A percentile compares a stretch with the other conserved stretches of the same genome.
Evolutionary conservation across 2,888 invertebrate genomes (phyloP).

Genomic region (Sphaeridia pumilis): DNA sequence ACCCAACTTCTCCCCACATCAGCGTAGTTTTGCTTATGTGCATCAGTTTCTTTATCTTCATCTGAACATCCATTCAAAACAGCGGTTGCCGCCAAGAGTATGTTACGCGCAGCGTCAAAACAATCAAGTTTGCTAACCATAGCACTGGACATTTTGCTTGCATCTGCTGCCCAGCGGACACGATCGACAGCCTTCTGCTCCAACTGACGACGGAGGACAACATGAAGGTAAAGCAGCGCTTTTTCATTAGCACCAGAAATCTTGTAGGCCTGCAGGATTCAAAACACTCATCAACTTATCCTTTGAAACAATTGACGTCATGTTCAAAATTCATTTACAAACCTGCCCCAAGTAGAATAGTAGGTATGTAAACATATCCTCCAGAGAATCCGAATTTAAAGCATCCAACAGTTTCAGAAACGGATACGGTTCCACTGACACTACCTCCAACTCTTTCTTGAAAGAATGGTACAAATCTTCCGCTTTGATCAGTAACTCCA

Average conservation of each 20-base stretch:
- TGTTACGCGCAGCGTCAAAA: constrained; percentile 30
- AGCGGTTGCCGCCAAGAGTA: constrained; percentile 29
- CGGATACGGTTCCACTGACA: constrained; percentile 19
- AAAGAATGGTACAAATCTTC: constrained; percentile 29
- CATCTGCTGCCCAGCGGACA: constrained; percentile 32
- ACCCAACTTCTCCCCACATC: constrained; percentile 32
- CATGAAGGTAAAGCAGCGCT: constrained; percentile 32
- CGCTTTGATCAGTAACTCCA: constrained; percentile 26
- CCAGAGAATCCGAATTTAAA: constrained; percentile 30
- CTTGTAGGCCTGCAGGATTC: constrained; percentile 29
- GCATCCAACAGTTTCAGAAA: constrained; percentile 27
- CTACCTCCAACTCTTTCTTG: constrained; percentile 19
- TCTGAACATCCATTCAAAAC: constrained; percentile 28
- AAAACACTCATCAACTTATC: too few species aligned
- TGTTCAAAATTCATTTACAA: background rate
- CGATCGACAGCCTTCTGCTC: constrained; percentile 28
- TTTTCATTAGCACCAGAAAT: constrained; percentile 33
- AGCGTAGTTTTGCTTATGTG: constrained; percentile 32
- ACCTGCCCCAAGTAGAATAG: constrained; percentile 35
- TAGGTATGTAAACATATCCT: constrained; percentile 35
- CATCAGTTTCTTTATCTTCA: constrained; percentile 28
- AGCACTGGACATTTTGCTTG: constrained; percentile 29
- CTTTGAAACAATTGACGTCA: too few species aligned
- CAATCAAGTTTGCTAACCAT: constrained; percentile 30
- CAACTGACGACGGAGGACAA: constrained; percentile 31